Conservation (phyloP, 2,888 invertebrate genomes). For the Smittia aterrima region DNA sequence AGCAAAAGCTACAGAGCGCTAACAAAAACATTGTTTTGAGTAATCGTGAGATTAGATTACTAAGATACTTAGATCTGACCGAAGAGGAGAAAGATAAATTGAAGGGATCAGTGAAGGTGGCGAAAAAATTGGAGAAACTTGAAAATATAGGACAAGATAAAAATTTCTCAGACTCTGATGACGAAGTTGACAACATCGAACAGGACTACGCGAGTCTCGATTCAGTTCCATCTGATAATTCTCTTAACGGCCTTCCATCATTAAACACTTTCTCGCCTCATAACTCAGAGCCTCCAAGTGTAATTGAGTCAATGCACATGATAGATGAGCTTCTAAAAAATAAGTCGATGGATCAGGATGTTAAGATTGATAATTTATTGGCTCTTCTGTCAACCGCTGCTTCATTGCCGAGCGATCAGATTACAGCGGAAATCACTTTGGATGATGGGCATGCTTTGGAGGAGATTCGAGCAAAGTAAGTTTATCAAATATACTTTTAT, state of each 20-base stretch:
- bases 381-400: constrained; percentile 80
- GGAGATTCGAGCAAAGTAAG: constrained; percentile 10
- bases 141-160: constrained; percentile 75
- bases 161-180: constrained; percentile 63
- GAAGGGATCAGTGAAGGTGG: constrained; percentile 87
- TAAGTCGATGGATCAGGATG: constrained; percentile 77
- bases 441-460: constrained; percentile 23
- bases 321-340: constrained; percentile 82
- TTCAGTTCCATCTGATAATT: constrained; percentile 73
- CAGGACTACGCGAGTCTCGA: constrained; percentile 80
- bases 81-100: constrained; percentile 90
- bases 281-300: constrained; percentile 74
- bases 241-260: constrained; percentile 54
- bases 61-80: constrained; percentile 83
- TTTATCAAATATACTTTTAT: neutral
- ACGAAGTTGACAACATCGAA: constrained; percentile 67
- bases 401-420: constrained; percentile 63
- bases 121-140: constrained; percentile 85
- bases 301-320: constrained; percentile 87
- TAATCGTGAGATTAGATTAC: constrained; percentile 84
- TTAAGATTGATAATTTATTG: constrained; percentile 82
- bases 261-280: constrained; percentile 67
- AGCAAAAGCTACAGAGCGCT: constrained; percentile 74
- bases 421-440: constrained; percentile 43
- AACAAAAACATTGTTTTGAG: constrained; percentile 85